A percentile compares a stretch with the other conserved stretches of the same genome.
Evolutionary conservation across 2,797 vertebrate genomes (phyloP).

Genomic region (Anas bahamensis): DNA sequence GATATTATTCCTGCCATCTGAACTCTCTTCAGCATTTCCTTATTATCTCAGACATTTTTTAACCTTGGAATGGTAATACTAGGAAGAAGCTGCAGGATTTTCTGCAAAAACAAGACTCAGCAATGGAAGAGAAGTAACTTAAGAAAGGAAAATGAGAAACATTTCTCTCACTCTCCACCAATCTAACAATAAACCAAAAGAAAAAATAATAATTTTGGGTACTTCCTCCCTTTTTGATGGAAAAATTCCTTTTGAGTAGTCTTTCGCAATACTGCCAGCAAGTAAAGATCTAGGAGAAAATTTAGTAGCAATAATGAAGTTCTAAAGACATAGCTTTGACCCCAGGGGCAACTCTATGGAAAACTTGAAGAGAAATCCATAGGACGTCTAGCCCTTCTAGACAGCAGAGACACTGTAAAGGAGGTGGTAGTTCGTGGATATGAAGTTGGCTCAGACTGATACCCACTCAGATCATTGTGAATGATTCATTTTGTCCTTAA

Average conservation of each 20-base stretch:
- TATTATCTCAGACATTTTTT: neutral
- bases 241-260: neutral
- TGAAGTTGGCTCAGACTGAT: neutral
- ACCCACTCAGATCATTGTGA: neutral
- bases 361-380: neutral
- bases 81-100: neutral
- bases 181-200: neutral
- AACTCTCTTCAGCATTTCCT: neutral
- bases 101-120: neutral
- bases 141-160: neutral
- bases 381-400: neutral
- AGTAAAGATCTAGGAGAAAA: neutral
- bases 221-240: neutral
- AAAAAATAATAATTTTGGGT: neutral
- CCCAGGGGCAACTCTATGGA: neutral
- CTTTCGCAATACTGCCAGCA: neutral
- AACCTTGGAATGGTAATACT: neutral
- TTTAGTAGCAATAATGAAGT: neutral
- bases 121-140: neutral
- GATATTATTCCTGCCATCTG: neutral
- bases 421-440: neutral
- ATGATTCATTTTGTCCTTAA: neutral
- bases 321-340: neutral
- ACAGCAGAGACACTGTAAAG: neutral
- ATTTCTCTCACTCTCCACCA: neutral